These are phyloP conservation scores for Cyclophora albipunctata DNA, from an alignment of 2,888 invertebrate species.

Conservation along the genomic window DNA sequence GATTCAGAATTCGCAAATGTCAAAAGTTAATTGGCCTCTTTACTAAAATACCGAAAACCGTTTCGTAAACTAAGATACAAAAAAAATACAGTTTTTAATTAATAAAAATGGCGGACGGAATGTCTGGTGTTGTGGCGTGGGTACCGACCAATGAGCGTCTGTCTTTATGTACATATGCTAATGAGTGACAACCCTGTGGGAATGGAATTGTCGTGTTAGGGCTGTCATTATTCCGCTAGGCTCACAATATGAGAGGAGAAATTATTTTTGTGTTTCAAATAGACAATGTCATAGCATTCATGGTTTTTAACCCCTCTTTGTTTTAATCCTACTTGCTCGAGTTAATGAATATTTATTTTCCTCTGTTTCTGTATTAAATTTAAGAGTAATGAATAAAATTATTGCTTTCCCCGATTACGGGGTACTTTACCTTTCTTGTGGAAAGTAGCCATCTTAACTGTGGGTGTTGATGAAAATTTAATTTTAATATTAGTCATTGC, in stretches of 20 bases:
- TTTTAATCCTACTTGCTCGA: slow-evolving; percentile 4
- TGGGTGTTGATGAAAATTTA: no score
- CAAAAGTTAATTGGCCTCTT: no score
- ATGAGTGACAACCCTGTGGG: slow-evolving; percentile 65
- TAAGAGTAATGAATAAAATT: slow-evolving; percentile 10
- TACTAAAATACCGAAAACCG: no score
- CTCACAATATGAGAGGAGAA: slow-evolving; percentile 35
- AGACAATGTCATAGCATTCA: not conserved
- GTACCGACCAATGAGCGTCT: slow-evolving; percentile 48
- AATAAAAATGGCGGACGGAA: slow-evolving; percentile 61
- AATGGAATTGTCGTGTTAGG: slow-evolving; percentile 73
- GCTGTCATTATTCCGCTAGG: slow-evolving; percentile 53
- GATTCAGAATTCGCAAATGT: no score
- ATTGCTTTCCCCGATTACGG: slow-evolving; percentile 1
- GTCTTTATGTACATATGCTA: slow-evolving; percentile 68
- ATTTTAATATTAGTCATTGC: no score
- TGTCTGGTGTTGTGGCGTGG: slow-evolving; percentile 49
- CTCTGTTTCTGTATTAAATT: slow-evolving; percentile 1
- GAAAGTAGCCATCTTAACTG: no score
- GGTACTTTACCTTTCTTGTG: slow-evolving; percentile 4
- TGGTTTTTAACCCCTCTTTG: not conserved
- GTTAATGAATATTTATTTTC: slow-evolving; percentile 14
- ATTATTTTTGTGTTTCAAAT: slow-evolving; percentile 53
- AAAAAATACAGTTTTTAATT: slow-evolving; percentile 53
- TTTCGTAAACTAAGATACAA: no score